phyloP scores from a whole-genome alignment of 2,797 vertebrate genomes.

The Rhinatrema bivittatum region DNA sequence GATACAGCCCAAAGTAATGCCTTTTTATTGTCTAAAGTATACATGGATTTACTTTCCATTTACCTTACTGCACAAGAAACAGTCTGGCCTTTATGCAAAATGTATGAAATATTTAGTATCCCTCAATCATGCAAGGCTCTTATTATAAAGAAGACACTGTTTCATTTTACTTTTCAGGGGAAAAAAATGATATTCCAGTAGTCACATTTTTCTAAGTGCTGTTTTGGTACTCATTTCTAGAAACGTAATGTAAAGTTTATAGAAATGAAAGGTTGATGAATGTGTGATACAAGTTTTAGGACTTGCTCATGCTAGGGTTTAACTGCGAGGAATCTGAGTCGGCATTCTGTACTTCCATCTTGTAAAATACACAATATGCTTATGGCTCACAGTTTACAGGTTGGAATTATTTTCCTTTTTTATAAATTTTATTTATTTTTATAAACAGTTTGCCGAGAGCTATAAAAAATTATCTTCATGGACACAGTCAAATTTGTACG shows the following conservation, averaged over 20 bases:
- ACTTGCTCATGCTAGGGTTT: neutral
- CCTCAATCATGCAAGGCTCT: constrained; percentile 44
- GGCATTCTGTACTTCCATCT: too few species aligned
- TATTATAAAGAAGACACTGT: constrained; percentile 43
- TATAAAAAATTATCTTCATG: too few species aligned
- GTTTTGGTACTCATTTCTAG: constrained; percentile 32
- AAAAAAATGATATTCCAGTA: constrained; percentile 12
- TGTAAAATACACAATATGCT: too few species aligned
- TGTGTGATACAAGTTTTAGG: constrained; percentile 13
- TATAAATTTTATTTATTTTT: too few species aligned
- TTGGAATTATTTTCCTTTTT: too few species aligned
- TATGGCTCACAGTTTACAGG: too few species aligned
- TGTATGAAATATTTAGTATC: constrained; percentile 70
- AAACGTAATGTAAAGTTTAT: constrained; percentile 4
- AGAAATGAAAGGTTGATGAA: neutral
- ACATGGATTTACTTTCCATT: constrained; percentile 87
- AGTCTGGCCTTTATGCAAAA: constrained; percentile 79
- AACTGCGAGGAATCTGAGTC: neutral
- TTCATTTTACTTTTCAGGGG: constrained; percentile 38
- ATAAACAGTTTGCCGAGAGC: too few species aligned
- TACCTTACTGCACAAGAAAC: constrained; percentile 70
- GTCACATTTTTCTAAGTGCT: constrained; percentile 20
- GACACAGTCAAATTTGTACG: too few species aligned
- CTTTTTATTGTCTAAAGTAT: constrained; percentile 86
- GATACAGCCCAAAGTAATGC: constrained; percentile 86